Conservation (phyloP, 1,140 invertebrate genomes). For the Eulimnadia texana region DNA sequence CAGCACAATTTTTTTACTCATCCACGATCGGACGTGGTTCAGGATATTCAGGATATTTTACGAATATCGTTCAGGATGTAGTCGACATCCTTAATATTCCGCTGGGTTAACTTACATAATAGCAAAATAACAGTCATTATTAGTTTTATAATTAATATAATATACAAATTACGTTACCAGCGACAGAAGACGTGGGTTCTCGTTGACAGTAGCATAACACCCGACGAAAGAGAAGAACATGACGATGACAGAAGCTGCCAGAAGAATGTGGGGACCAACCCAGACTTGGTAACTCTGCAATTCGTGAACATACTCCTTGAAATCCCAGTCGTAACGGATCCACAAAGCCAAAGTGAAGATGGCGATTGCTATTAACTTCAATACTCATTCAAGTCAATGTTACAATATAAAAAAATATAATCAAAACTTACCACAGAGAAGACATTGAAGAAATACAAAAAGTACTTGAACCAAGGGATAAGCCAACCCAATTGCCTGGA, state of each 20-base stretch:
- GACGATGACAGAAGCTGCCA: constrained; percentile 48
- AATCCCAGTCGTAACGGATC: constrained; percentile 58
- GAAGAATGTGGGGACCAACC: constrained; percentile 62
- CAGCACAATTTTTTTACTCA: too few relatives aligned
- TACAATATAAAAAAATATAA: not conserved
- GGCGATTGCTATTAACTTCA: constrained; percentile 7
- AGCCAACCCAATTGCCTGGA: not conserved
- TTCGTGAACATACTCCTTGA: constrained; percentile 61
- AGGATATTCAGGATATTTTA: too few relatives aligned
- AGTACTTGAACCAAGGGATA: constrained; percentile 2
- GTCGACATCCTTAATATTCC: too few relatives aligned
- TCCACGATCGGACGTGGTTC: too few relatives aligned
- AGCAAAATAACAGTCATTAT: too few relatives aligned
- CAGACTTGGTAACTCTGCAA: constrained; percentile 58
- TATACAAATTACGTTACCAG: constrained; percentile 20
- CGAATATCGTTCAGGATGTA: too few relatives aligned
- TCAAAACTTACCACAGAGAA: constrained; percentile 2
- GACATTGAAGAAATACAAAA: not conserved
- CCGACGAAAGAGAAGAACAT: constrained; percentile 52
- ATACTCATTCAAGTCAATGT: not conserved
- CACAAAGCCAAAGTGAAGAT: constrained; percentile 63
- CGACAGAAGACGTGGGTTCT: constrained; percentile 23
- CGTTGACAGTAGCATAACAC: constrained; percentile 41
- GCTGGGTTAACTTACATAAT: too few relatives aligned
- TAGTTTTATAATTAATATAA: not conserved